Evolutionary conservation across 2,113 vertebrate species (phyloP).

Genomic region (Amia ocellicauda): DNA sequence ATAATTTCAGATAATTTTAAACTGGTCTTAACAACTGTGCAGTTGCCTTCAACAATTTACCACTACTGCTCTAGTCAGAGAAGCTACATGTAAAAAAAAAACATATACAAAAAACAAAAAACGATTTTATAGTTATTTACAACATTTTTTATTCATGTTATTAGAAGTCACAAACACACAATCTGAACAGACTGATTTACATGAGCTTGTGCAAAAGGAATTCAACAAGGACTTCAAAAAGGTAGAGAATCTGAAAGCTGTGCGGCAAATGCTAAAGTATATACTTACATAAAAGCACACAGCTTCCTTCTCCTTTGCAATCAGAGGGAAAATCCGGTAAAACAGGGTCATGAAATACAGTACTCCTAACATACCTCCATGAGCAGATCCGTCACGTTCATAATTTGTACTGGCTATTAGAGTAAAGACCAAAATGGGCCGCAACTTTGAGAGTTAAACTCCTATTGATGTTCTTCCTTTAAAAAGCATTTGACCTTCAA

Average conservation of each 20-base stretch:
- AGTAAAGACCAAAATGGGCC: conserved; percentile 12
- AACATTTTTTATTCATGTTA: too few relatives aligned
- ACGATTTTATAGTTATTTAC: too few relatives aligned
- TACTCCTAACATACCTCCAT: conserved; percentile 32
- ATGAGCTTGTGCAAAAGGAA: too few relatives aligned
- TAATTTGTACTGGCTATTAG: background rate
- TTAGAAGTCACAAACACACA: too few relatives aligned
- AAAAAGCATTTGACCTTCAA: conserved; percentile 69
- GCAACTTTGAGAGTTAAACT: conserved; percentile 26
- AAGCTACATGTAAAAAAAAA: background rate
- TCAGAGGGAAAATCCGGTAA: conserved; percentile 41
- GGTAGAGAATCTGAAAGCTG: background rate
- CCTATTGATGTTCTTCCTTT: conserved; percentile 33
- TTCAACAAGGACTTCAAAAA: background rate
- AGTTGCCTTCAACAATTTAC: too few relatives aligned
- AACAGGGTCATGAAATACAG: conserved; percentile 36
- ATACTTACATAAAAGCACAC: conserved; percentile 57
- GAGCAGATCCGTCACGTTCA: conserved; percentile 41
- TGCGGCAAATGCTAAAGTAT: background rate
- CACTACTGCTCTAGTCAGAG: too few relatives aligned
- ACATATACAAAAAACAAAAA: too few relatives aligned
- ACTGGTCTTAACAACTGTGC: too few relatives aligned
- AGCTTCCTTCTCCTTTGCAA: conserved; percentile 49
- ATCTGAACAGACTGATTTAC: too few relatives aligned
- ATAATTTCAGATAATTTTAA: too few relatives aligned